Base-by-base conservation (phyloP, 2,797 vertebrate genomes). In the Pteropus rufus region DNA sequence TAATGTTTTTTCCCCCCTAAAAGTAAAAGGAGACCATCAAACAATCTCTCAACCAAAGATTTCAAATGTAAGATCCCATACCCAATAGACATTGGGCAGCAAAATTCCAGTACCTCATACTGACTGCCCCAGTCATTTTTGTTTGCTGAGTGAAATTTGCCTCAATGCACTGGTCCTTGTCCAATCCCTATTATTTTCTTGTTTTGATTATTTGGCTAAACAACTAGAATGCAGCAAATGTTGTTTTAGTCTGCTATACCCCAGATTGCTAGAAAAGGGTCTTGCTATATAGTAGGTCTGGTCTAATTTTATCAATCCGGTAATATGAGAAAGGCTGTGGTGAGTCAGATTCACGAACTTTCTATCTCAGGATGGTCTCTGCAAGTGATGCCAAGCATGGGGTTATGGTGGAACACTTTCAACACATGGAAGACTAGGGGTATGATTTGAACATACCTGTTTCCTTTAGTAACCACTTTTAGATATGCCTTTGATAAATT, bases 1-100 rank as follows among this genome's bases (percentile, higher is more conserved):
- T 36, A 82, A 95, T 95, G 31, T 73, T 97, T 96, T 82, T 41
- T 19, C 15, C 5, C 46, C 46, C 2, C 90, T 93, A 94, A 72
- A 95, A 46, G n/a, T 60, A 82, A 31, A 89, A 94, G 21, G 19
- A 14, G 10, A 82, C 29, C 67, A 87, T 21, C 41, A 31, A 49
- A 14, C 23, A 70, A 87, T 41, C n/a, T 56, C 18, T 75, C 76
- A 84, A 69, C 12, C 26, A 58, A 36, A 82, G 46, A 92, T 84
- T 84, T 80, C 56, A 73, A 80, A 58, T n/a, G 34, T 62, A 34
- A 87, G 44, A 70, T 0, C 21, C 6, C 7, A 39, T 3, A 12
- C 2, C 31, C 54, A 83, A 36, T 5, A 80, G n/a, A 70, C 9
- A 16, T 44, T 36, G 18, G 39, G 34, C 5, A 60, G 23, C 56